Base-by-base conservation (phyloP, 2,113 vertebrate species). In the Cheilinus undulatus region DNA sequence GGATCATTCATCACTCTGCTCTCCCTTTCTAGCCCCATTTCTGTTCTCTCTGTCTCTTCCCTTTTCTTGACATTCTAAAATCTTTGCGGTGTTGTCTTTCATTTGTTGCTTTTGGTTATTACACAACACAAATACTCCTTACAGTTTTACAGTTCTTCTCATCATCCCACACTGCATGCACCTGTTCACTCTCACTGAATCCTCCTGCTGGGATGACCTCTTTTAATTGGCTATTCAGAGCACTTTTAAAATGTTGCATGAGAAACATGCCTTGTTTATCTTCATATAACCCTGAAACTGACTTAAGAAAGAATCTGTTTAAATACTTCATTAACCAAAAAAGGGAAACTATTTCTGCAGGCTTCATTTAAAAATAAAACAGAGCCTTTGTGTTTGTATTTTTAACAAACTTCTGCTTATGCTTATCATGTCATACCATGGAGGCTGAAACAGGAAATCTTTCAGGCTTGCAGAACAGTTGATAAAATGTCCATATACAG, bases 1-100 rank as follows among this genome's bases (percentile, higher is more conserved):
- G 50, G 73, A 70, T 42, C 83, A 86, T 92, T 84, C 50, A 92
- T 93, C 88, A 88, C 60, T 52, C 34, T 64, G 57, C 67, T 73
- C 81, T 83, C 58, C 66, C 69, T 77, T 53, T 76, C 40, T 51
- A 77, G 78, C 65, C 68, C 86, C 80, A 60, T 9, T 85, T 87
- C 52, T 58, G 24, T 52, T 65, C 75, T 72, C 67, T 68, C 66
- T 40, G n/a, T 50, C n/a, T 17, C 30, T 57, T 63, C 14, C 13
- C 42, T 46, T 27, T 58, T 59, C 38, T 60, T 48, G 6, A 3
- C 9, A 1, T 43, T 30, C 10, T 24, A 5, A 40, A 42, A 42
- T 73, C 52, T 40, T 26, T 45, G 14, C 22, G 0, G 1, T 67
- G 10, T 49, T 69, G 46, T 46, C 19, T 61, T 30, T 48, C 20